Evolutionary conservation across 2,113 vertebrate species (phyloP).

Genomic region (Microcebus murinus): DNA sequence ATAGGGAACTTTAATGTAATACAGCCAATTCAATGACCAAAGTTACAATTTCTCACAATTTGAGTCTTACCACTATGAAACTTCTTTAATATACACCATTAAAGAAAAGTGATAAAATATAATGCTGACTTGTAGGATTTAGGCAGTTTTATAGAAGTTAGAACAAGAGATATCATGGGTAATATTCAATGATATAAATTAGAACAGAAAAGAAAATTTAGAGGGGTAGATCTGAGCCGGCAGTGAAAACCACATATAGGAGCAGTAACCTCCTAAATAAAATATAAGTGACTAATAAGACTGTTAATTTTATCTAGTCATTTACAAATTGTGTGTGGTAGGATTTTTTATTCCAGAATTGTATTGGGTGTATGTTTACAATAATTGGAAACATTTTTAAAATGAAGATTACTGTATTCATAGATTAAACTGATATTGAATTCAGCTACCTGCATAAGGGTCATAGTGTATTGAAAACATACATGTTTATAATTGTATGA

Average conservation of each 20-base stretch:
- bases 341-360: not conserved
- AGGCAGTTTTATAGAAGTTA: not conserved
- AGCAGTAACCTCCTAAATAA: not conserved
- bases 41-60: not conserved
- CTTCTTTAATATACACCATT: not conserved
- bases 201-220: not conserved
- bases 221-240: not conserved
- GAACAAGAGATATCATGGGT: not conserved
- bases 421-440: not conserved
- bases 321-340: not conserved
- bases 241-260: not conserved
- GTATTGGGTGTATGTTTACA: not conserved
- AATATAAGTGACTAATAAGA: not conserved
- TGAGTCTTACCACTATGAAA: not conserved
- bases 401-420: not conserved
- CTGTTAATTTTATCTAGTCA: not conserved
- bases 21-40: not conserved
- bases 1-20: not conserved
- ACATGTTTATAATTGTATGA: not conserved
- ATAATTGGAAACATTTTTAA: not conserved
- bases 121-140: not conserved
- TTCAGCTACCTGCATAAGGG: rapidly evolving
- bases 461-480: not conserved
- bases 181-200: not conserved
- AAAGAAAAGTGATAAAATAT: not conserved